These are phyloP conservation scores for Episyrphus balteatus DNA, from an alignment of 1,140 invertebrate species.

Conservation along the genomic window DNA sequence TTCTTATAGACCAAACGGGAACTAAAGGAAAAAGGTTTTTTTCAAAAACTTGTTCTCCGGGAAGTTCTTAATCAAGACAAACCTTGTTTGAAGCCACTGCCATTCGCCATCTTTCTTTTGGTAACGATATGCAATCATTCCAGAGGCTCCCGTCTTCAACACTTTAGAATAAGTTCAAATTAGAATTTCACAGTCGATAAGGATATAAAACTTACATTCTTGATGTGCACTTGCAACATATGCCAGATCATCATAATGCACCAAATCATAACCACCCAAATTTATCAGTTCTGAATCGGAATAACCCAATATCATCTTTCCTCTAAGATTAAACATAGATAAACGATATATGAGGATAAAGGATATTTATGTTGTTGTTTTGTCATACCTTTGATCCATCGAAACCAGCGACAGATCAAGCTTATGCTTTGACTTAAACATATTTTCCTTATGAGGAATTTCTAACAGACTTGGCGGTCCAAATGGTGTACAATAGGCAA, in stretches of 20 bases:
- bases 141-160: conserved; percentile 94
- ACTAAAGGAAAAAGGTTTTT: conserved; percentile 38
- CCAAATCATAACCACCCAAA: conserved; percentile 91
- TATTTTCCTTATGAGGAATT: conserved; percentile 87
- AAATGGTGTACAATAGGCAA: conserved; percentile 96
- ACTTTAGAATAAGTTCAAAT: conserved; percentile 52
- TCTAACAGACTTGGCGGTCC: conserved; percentile 85
- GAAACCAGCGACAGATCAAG: conserved; percentile 89
- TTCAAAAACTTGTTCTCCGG: neutral
- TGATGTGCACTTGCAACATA: conserved; percentile 98
- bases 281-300: conserved; percentile 83
- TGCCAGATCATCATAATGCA: conserved; percentile 92
- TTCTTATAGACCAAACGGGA: conserved; percentile 97
- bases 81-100: conserved; percentile 91
- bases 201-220: conserved; percentile 72
- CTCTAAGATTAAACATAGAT: conserved; percentile 44
- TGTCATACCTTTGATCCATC: conserved; percentile 82
- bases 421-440: conserved; percentile 99
- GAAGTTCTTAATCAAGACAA: neutral
- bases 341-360: neutral
- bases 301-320: conserved; percentile 89
- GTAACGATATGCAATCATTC: conserved; percentile 95
- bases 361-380: neutral
- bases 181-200: neutral
- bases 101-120: conserved; percentile 87